These are phyloP conservation scores for Pristionchus fissidentatus DNA, from an alignment of 2,888 invertebrate species.

Conservation along the genomic window DNA sequence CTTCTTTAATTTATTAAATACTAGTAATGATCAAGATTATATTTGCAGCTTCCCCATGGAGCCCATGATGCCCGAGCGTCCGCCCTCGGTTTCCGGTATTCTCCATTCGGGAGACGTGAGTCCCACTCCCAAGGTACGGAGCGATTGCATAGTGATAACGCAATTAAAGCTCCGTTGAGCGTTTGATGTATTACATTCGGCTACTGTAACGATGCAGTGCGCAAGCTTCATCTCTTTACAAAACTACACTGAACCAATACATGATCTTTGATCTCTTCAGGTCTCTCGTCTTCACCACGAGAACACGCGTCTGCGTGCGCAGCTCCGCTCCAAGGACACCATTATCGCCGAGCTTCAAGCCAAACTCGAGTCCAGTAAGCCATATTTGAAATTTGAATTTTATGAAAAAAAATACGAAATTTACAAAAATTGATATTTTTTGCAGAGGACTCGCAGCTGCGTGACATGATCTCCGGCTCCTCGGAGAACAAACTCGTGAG, in stretches of 20 bases:
- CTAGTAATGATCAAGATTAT: not conserved
- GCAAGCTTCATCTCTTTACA: not conserved
- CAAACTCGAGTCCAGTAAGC: conserved; percentile 34
- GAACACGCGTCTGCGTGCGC: conserved; percentile 19
- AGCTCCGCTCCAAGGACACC: conserved; percentile 10
- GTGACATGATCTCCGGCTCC: not conserved
- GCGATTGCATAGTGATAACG: no score
- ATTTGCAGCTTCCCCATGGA: conserved; percentile 21
- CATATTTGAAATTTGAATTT: not conserved
- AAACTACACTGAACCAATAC: not conserved
- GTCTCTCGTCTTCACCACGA: conserved; percentile 23
- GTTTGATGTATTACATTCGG: not conserved
- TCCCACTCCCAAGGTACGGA: conserved; percentile 39
- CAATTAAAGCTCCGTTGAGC: no score
- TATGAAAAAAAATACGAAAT: not conserved
- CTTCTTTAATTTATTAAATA: not conserved
- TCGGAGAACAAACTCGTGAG: conserved; percentile 8
- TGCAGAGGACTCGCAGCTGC: conserved; percentile 17
- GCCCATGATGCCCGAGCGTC: not conserved
- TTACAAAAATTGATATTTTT: not conserved
- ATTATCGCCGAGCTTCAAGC: conserved; percentile 16
- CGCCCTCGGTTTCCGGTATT: conserved; percentile 9
- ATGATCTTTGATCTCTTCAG: not conserved
- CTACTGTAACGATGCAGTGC: not conserved
- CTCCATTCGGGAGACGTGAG: conserved; percentile 17